Conservation (phyloP, 2,113 vertebrate species). For the Prietella phreatophila region DNA sequence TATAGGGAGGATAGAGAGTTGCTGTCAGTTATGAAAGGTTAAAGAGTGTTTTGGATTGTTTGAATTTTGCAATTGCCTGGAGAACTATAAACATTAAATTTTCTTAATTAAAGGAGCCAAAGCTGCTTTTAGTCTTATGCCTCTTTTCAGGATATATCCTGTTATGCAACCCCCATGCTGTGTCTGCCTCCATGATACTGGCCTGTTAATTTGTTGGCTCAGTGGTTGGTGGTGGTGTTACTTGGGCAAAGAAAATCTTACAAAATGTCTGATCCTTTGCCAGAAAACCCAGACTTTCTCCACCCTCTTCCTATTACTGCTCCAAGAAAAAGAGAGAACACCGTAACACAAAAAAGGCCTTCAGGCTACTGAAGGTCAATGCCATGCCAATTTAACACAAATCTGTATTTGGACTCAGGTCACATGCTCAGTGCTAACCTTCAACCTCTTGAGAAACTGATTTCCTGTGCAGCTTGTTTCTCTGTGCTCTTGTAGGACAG, state of each 20-base stretch:
- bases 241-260: slow-evolving; percentile 49
- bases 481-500: slow-evolving; percentile 52
- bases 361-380: slow-evolving; percentile 33
- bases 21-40: neutral
- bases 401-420: slow-evolving; percentile 53
- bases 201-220: slow-evolving; percentile 18
- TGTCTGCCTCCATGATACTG: slow-evolving; percentile 31
- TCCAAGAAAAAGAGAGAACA: slow-evolving; percentile 27
- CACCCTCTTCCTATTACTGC: slow-evolving; percentile 4
- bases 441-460: slow-evolving; percentile 56
- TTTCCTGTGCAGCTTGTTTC: slow-evolving; percentile 67
- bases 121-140: neutral
- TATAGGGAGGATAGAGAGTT: neutral
- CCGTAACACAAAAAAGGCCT: slow-evolving; percentile 13
- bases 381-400: slow-evolving; percentile 46
- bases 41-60: neutral
- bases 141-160: neutral
- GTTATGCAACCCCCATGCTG: neutral
- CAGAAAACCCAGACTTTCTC: slow-evolving; percentile 46
- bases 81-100: slow-evolving; percentile 11
- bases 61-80: neutral
- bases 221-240: slow-evolving; percentile 50
- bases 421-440: slow-evolving; percentile 58
- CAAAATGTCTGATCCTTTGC: slow-evolving; percentile 55
- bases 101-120: slow-evolving; percentile 16